These are phyloP conservation scores for Solenopsis fugax DNA, from an alignment of 1,140 invertebrate genomes.

Conservation along the genomic window DNA sequence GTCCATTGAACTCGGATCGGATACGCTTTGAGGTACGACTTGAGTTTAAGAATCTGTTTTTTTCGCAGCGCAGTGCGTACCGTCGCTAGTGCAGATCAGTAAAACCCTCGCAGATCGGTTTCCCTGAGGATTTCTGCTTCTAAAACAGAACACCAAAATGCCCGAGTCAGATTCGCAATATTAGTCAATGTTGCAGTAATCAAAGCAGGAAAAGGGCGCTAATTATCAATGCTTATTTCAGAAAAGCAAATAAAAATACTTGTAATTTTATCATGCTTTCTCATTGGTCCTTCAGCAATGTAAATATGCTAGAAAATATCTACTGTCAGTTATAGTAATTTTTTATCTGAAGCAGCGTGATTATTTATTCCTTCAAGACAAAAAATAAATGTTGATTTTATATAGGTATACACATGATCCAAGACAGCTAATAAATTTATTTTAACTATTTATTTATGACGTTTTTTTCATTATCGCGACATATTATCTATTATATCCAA, in stretches of 20 bases:
- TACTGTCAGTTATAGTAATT: background rate
- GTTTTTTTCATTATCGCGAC: background rate
- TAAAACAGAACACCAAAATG: constrained; percentile 82
- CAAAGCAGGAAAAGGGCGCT: background rate
- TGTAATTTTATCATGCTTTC: background rate
- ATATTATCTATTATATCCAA: background rate
- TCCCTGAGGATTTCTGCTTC: constrained; percentile 85
- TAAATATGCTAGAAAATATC: background rate
- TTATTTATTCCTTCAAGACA: background rate
- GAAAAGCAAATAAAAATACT: constrained; percentile 18
- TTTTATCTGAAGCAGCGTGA: background rate
- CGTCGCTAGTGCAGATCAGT: constrained; percentile 84
- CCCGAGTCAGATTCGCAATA: constrained; percentile 68
- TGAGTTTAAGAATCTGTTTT: constrained; percentile 74
- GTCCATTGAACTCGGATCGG: constrained; percentile 72
- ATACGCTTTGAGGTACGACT: constrained; percentile 70
- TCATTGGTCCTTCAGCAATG: background rate
- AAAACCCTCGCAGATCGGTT: constrained; percentile 85
- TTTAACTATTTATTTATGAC: background rate
- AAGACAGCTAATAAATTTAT: background rate
- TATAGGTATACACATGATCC: background rate
- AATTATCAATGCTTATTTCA: background rate
- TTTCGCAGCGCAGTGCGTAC: constrained; percentile 69
- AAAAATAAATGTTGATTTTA: background rate
- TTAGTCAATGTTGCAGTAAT: constrained; percentile 44